Evolutionary conservation across 2,888 invertebrate genomes (phyloP), one percentile per base, ranked within the genome.

Genomic region (Noctuana brunneofusca): DNA sequence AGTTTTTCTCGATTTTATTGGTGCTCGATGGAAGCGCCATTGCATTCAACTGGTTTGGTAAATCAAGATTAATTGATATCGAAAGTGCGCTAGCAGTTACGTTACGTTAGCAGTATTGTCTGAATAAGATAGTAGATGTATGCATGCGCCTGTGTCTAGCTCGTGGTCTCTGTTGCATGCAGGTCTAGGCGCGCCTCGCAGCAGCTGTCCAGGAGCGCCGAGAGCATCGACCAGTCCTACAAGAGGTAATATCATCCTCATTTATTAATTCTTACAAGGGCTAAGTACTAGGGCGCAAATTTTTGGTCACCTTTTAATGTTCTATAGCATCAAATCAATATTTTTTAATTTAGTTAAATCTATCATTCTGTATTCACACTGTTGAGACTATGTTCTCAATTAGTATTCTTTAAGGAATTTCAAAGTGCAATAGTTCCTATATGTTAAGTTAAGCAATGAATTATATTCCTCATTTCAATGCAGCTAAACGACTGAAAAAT

Each of bases 121-220:
- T 49, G 60, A 55, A 55, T 49, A 49, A 11, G 18, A 20, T 72
- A 70, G 71, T 72, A 76, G 70, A 75, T 74, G 71, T 79, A 78
- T 85, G 89, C 89, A 89, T 90, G 89, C 80, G 76, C 83, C 81
- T 87, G 85, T 88, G 84, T 87, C 80, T 92, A 90, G 86, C 84
- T 80, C 80, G 81, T 83, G 84, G 86, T 89, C 79, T 92, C 92
- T 92, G 91, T 92, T 92, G 91, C 92, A 92, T 92, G 84, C 93
- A 96, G 96, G 95, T 96, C 96, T 92, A 95, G 96, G 86, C 95
- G 96, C 86, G 95, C 96, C 83, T 96, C 96, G 77, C 96, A 96
- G 92, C 96, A 97, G 89, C 93, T 95, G 83, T 93, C 94, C 80
- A 88, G 94, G 83, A 94, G 94, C 81, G 93, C 93, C 75, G 94